Base-by-base conservation (phyloP, 2,888 invertebrate species). In the Polyommatus iphigenia region DNA sequence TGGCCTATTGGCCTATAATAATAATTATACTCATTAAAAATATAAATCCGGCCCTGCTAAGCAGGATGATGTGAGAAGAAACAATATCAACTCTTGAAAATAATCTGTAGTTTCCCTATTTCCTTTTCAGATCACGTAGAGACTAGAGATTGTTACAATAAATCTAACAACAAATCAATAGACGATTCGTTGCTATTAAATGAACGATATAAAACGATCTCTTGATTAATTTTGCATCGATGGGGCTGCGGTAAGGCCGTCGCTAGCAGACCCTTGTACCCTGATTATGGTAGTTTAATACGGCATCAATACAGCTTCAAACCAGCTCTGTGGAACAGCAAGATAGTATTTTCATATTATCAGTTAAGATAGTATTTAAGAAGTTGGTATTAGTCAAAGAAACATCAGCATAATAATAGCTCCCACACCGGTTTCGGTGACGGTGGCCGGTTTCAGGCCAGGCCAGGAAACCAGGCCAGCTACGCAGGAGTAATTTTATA, bases 181-280 rank as follows among this genome's bases (percentile, higher is more conserved):
- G 24, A 24, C 62, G 24, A 62, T 62, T 62, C 67, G 15, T 67
- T 67, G 13, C 67, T 67, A 67, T 32, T 18, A 29, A 67, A 29
- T 29, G 32, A 15, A 67, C 67, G 15, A 67, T 67, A 67, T 67
- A 7, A 29, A 67, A 67, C 67, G 29, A 0, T 29, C 29, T 32
- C 29, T 67, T 67, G 67, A 67, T 67, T 67, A 32, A 67, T 67
- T 67, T 67, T 67, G 29, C 29, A 67, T 67, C 29, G 67, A 67
- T 67, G 15, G 13, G 67, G 67, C 15, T 32, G 67, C 62, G 29
- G 67, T 32, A 6, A 5, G 67, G 15, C 67, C 18, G 67, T 67
- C 67, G 15, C 67, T 67, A 18, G 29, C 67, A 67, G 67, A 67
- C 29, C 67, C 6, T 2, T 15, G 24, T 24, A 54, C 54, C 18